A percentile compares a stretch with the other conserved stretches of the same genome.
These are phyloP conservation scores for Meiosimyza decipiens DNA, from an alignment of 2,888 invertebrate genomes.

Conservation along the genomic window DNA sequence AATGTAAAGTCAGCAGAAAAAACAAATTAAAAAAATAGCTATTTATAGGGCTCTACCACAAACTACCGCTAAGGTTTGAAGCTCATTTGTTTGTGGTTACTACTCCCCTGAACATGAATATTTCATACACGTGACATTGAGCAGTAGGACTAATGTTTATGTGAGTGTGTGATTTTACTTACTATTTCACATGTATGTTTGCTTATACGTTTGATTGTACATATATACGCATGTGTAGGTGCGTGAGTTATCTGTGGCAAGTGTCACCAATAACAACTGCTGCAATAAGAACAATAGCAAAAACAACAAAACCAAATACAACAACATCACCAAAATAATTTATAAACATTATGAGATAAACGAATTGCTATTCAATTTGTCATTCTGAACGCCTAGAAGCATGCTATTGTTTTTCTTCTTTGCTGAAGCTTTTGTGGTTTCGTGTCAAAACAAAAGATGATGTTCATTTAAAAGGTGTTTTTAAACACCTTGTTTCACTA, in stretches of 20 bases:
- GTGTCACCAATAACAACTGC: conserved; percentile 36
- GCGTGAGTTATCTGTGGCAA: not conserved
- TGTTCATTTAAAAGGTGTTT: too few relatives aligned
- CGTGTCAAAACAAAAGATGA: too few relatives aligned
- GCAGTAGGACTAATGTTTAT: not conserved
- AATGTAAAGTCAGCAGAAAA: too few relatives aligned
- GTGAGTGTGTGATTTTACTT: too few relatives aligned
- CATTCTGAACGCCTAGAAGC: conserved; percentile 47
- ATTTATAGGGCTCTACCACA: too few relatives aligned
- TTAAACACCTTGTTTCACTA: too few relatives aligned
- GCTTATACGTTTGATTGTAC: not conserved
- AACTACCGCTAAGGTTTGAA: too few relatives aligned
- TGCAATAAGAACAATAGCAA: conserved; percentile 49
- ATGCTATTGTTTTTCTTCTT: conserved; percentile 9
- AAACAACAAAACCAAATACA: not conserved
- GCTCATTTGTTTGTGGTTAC: too few relatives aligned
- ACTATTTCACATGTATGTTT: not conserved
- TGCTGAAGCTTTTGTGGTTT: too few relatives aligned
- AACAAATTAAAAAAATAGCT: too few relatives aligned
- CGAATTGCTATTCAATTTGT: conserved; percentile 60
- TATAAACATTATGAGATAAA: conserved; percentile 61
- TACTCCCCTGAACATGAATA: too few relatives aligned
- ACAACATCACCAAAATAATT: conserved; percentile 42
- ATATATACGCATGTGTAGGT: not conserved
- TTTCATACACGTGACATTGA: not conserved